Evolutionary conservation across 2,113 vertebrate species (phyloP).

Genomic region (Pteruthius melanotis): DNA sequence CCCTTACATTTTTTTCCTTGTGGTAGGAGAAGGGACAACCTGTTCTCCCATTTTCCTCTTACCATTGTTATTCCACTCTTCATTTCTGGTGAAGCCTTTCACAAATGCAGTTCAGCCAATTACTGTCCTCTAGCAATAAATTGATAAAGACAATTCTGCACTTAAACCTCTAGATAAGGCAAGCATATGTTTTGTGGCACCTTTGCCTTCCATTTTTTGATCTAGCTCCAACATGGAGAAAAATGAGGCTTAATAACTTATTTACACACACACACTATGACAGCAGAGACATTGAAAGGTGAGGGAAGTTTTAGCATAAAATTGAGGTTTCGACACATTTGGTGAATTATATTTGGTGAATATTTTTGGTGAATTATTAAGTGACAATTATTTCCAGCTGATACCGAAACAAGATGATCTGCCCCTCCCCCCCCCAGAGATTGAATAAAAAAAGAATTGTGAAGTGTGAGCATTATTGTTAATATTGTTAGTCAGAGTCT

Average conservation of each 20-base stretch:
- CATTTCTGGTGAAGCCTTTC: neutral
- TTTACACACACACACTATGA: neutral
- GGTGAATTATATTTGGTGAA: neutral
- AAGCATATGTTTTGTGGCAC: neutral
- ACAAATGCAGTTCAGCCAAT: neutral
- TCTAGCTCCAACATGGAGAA: neutral
- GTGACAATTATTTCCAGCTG: neutral
- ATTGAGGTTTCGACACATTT: neutral
- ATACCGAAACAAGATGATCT: neutral
- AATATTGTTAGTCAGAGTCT: neutral
- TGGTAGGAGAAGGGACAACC: neutral
- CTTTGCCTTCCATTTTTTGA: neutral
- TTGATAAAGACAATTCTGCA: neutral
- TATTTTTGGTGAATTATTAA: neutral
- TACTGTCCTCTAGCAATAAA: neutral
- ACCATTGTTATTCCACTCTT: neutral
- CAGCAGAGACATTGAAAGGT: neutral
- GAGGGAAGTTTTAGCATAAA: neutral
- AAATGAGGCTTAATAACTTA: neutral
- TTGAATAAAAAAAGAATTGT: neutral
- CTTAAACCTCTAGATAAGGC: neutral
- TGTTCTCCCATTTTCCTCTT: neutral
- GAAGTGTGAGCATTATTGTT: neutral
- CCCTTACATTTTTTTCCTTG: neutral
- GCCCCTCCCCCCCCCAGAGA: accelerated